Conservation (phyloP, 2,888 invertebrate species). For the Drosophila demipolita region DNA sequence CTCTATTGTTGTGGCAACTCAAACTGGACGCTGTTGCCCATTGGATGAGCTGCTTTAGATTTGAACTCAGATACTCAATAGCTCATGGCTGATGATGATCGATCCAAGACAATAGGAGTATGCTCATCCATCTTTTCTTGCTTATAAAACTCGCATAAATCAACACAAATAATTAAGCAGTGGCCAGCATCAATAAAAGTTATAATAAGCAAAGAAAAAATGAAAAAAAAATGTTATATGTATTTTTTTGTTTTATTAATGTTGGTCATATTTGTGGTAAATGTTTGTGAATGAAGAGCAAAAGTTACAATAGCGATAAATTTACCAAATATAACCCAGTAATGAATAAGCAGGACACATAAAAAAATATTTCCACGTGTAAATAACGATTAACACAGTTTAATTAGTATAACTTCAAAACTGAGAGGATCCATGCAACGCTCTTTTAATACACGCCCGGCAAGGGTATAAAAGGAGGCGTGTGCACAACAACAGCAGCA, state of each 20-base stretch:
- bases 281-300: slow-evolving; percentile 50
- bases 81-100: slow-evolving; percentile 19
- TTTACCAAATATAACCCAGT: not conserved
- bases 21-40: slow-evolving; percentile 15
- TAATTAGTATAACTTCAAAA: not conserved
- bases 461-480: slow-evolving; percentile 34
- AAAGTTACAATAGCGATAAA: slow-evolving; percentile 19
- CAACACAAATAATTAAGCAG: slow-evolving; percentile 71
- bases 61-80: slow-evolving; percentile 6
- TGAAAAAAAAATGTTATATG: slow-evolving; percentile 7
- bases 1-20: slow-evolving; percentile 30
- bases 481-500: slow-evolving; percentile 34
- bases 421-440: not conserved
- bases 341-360: not conserved
- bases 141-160: slow-evolving; percentile 77
- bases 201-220: slow-evolving; percentile 41
- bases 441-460: not conserved
- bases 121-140: slow-evolving; percentile 23
- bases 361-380: not conserved
- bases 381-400: not conserved
- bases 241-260: slow-evolving; percentile 6
- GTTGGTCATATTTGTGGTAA: slow-evolving; percentile 30
- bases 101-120: slow-evolving; percentile 39
- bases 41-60: slow-evolving; percentile 10
- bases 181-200: slow-evolving; percentile 48